Conservation (phyloP, 1,140 invertebrate genomes). For the Drosophila ohnishii region DNA sequence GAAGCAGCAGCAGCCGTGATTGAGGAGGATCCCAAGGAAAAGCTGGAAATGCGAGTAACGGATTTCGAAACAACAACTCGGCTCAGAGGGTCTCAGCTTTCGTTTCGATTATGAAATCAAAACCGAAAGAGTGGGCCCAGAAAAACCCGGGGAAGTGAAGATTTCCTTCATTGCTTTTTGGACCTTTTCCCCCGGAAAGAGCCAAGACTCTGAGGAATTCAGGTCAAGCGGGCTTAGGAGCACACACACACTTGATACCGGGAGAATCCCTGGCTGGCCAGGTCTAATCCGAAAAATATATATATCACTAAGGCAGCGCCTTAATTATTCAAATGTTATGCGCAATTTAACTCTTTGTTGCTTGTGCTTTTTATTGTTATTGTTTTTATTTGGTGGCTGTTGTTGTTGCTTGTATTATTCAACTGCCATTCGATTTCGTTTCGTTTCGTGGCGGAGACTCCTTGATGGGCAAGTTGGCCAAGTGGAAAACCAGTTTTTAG, state of each 20-base stretch:
- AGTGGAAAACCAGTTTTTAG: conserved; percentile 71
- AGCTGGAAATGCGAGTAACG: conserved; percentile 42
- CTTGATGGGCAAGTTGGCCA: conserved; percentile 76
- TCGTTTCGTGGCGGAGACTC: conserved; percentile 50
- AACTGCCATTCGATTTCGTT: conserved; percentile 72
- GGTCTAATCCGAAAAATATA: conserved; percentile 23
- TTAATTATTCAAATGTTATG: conserved; percentile 65
- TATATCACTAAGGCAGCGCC: conserved; percentile 27
- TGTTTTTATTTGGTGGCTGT: conserved; percentile 8
- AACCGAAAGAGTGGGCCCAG: conserved; percentile 20
- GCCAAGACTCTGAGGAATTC: conserved; percentile 40
- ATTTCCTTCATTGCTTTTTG: conserved; percentile 28
- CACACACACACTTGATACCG: conserved; percentile 1
- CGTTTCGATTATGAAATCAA: conserved; percentile 52
- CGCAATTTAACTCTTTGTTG: conserved; percentile 48
- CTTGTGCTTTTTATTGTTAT: conserved; percentile 24
- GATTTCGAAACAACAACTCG: conserved; percentile 41
- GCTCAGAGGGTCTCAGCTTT: conserved; percentile 28
- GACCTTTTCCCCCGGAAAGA: conserved; percentile 22
- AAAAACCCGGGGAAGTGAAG: conserved; percentile 12
- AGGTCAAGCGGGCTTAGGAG: conserved; percentile 55
- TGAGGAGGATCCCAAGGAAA: conserved; percentile 38
- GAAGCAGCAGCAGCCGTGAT: conserved; percentile 4
- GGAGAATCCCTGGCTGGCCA: conserved; percentile 26
- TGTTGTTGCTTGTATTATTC: conserved; percentile 40